Percentiles rank a stretch among this genome's conserved stretches.
Conservation (phyloP, 2,888 invertebrate species). For the Zygaena filipendulae region DNA sequence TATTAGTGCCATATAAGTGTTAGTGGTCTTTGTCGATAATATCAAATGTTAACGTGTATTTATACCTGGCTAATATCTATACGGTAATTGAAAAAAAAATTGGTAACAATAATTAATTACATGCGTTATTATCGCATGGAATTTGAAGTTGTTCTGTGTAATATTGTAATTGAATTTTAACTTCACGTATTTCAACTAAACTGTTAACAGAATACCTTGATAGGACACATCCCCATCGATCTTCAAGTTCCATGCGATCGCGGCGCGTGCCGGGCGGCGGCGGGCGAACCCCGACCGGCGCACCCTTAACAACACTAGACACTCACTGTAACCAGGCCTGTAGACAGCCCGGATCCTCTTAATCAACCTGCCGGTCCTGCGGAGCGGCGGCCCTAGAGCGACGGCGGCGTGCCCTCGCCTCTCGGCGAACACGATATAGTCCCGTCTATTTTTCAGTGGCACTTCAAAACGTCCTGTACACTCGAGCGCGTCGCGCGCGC, state of each 20-base stretch:
- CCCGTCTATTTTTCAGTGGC: conserved; percentile 49
- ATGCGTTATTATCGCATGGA: no score
- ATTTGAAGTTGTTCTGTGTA: no score
- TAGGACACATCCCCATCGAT: no score
- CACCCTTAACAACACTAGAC: conserved; percentile 38
- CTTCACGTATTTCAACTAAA: no score
- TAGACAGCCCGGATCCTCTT: conserved; percentile 59
- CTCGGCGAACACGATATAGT: conserved; percentile 64
- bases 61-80: no score
- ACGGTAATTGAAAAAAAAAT: no score
- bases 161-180: no score
- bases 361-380: conserved; percentile 48
- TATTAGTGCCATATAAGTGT: conserved; percentile 39
- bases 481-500: conserved; percentile 33
- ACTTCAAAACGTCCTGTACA: conserved; percentile 59
- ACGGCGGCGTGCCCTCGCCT: conserved; percentile 52
- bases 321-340: conserved; percentile 63
- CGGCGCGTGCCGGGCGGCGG: conserved; percentile 12
- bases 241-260: conserved; percentile 29
- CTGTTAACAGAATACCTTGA: no score
- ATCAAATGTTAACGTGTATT: no score
- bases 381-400: conserved; percentile 56
- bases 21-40: no score
- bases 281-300: conserved; percentile 11
- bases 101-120: no score